Conservation (phyloP, 1,140 invertebrate species). For the Ganaspis sp. region DNA sequence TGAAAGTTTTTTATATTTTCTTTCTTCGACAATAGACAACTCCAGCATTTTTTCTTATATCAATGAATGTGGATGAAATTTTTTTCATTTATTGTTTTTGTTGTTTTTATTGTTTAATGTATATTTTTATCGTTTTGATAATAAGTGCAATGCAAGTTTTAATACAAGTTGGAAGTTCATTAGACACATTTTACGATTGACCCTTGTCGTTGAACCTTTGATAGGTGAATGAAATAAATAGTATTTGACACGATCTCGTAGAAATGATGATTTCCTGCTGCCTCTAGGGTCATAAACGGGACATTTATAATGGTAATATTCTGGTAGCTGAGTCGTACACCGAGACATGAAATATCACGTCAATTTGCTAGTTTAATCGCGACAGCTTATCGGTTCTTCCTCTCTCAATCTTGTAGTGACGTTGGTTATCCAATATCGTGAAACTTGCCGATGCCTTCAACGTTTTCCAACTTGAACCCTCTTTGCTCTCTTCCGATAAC, state of each 20-base stretch:
- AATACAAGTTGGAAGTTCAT: too few relatives aligned
- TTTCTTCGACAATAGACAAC: too few relatives aligned
- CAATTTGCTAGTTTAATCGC: constrained; percentile 20
- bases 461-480: constrained; percentile 44
- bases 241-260: neutral
- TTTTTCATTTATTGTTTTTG: too few relatives aligned
- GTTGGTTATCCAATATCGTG: constrained; percentile 50
- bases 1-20: too few relatives aligned
- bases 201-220: too few relatives aligned
- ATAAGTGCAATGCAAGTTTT: too few relatives aligned
- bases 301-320: constrained; percentile 9
- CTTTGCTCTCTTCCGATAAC: constrained; percentile 38
- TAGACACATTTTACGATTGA: too few relatives aligned
- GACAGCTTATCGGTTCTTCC: constrained; percentile 19
- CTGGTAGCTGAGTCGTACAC: neutral
- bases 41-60: too few relatives aligned
- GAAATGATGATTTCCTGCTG: neutral
- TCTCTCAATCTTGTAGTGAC: constrained; percentile 37
- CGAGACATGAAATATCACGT: constrained; percentile 19
- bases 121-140: too few relatives aligned
- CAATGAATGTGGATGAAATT: too few relatives aligned
- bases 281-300: neutral
- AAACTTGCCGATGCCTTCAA: constrained; percentile 49
- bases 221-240: neutral
- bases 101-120: too few relatives aligned